Conservation (phyloP, 2,888 invertebrate genomes). For the Drosophila emarginata region DNA sequence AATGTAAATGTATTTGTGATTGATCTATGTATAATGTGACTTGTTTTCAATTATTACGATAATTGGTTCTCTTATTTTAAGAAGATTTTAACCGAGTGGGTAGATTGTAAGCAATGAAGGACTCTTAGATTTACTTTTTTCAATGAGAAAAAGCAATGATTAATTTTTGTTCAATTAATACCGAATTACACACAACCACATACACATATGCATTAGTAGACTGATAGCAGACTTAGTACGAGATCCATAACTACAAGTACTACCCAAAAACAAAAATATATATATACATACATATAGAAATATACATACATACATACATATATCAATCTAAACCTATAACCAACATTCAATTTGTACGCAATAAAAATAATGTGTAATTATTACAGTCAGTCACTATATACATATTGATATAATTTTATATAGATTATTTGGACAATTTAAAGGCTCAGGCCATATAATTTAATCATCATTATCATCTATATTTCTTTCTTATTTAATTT, state of each 20-base stretch:
- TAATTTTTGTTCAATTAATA: conserved; percentile 20
- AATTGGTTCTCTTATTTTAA: background rate
- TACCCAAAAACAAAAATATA: conserved; percentile 28
- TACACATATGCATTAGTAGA: conserved; percentile 74
- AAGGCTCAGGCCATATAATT: conserved; percentile 1
- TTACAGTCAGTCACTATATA: background rate
- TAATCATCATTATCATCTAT: conserved; percentile 1
- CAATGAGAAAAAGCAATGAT: conserved; percentile 17
- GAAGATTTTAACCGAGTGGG: conserved; percentile 16
- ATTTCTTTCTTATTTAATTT: conserved; percentile 37
- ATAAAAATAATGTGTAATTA: conserved; percentile 42
- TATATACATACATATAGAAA: conserved; percentile 19
- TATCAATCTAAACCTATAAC: conserved; percentile 38
- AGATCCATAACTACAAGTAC: conserved; percentile 35
- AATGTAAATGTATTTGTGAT: conserved; percentile 1
- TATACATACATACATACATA: conserved; percentile 21
- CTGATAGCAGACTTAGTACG: conserved; percentile 78
- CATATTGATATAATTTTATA: background rate
- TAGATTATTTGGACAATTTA: conserved; percentile 11
- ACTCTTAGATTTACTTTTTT: conserved; percentile 41
- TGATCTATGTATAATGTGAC: background rate
- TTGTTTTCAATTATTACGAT: background rate
- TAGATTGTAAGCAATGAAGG: conserved; percentile 57
- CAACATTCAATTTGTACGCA: conserved; percentile 69
- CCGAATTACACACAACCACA: conserved; percentile 11